Evolutionary conservation across 2,113 vertebrate genomes (phyloP).

Genomic region (Microcebus murinus): DNA sequence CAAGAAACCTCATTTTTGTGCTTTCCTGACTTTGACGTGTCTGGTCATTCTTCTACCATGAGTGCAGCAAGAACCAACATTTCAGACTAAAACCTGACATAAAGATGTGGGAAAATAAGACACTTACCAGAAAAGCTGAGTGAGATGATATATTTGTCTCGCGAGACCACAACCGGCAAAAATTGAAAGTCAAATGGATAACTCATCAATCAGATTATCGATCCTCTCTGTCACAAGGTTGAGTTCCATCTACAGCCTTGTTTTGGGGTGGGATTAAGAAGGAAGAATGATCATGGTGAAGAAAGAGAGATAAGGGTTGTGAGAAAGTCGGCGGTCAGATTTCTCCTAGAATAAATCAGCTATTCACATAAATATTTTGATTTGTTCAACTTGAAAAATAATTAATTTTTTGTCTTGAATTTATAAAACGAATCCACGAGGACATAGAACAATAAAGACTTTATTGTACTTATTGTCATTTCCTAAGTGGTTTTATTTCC

Average conservation of each 20-base stretch:
- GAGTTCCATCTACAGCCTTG: neutral
- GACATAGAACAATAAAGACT: conserved; percentile 24
- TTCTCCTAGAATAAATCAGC: neutral
- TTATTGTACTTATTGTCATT: conserved; percentile 18
- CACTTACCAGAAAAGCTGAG: neutral
- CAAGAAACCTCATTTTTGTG: too few relatives aligned
- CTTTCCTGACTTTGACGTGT: too few relatives aligned
- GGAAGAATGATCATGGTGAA: neutral
- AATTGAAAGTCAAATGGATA: neutral
- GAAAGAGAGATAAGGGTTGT: neutral
- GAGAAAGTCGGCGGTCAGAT: neutral
- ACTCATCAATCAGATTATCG: neutral
- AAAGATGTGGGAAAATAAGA: neutral
- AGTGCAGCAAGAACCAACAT: too few relatives aligned
- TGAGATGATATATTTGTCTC: neutral
- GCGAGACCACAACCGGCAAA: neutral
- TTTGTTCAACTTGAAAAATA: conserved; percentile 31
- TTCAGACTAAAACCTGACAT: too few relatives aligned
- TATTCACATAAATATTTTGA: neutral
- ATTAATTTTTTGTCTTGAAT: conserved; percentile 3
- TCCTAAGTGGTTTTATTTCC: conserved; percentile 19
- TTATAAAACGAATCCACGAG: neutral
- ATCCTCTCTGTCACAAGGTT: neutral
- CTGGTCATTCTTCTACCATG: too few relatives aligned
- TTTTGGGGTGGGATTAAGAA: neutral